Conservation (phyloP, 2,113 vertebrate species). For the Prunella himalayana region DNA sequence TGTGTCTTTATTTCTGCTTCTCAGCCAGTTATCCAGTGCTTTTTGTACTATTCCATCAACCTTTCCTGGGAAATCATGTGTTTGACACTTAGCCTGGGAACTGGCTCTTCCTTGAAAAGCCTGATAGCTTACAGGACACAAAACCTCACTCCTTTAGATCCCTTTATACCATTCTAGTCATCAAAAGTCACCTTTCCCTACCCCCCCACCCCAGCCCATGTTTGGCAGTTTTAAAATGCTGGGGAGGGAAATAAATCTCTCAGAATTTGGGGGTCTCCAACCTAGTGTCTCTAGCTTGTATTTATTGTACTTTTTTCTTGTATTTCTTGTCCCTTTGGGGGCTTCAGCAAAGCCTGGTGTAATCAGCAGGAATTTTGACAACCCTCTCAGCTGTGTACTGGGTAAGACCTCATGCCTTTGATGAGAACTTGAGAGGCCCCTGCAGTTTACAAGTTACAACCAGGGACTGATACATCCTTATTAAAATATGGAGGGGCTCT, state of each 20-base stretch:
- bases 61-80: background rate
- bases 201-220: fast-evolving
- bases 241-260: background rate
- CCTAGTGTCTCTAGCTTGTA: background rate
- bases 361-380: background rate
- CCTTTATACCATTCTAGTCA: background rate
- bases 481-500: background rate
- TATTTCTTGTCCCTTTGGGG: background rate
- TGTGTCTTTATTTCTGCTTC: background rate
- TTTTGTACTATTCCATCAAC: background rate
- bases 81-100: background rate
- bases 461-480: background rate
- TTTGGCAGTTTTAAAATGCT: background rate
- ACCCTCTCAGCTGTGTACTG: background rate
- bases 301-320: background rate
- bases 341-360: background rate
- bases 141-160: background rate
- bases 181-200: background rate
- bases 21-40: background rate
- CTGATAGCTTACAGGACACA: background rate
- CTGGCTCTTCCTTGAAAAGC: background rate
- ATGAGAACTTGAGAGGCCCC: background rate
- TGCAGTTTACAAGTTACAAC: background rate
- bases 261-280: background rate
- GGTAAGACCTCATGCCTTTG: background rate